Percentiles rank a stretch among this genome's conserved stretches.
Evolutionary conservation across 1,140 invertebrate species (phyloP).

Genomic region (Choristoneura fumiferana): DNA sequence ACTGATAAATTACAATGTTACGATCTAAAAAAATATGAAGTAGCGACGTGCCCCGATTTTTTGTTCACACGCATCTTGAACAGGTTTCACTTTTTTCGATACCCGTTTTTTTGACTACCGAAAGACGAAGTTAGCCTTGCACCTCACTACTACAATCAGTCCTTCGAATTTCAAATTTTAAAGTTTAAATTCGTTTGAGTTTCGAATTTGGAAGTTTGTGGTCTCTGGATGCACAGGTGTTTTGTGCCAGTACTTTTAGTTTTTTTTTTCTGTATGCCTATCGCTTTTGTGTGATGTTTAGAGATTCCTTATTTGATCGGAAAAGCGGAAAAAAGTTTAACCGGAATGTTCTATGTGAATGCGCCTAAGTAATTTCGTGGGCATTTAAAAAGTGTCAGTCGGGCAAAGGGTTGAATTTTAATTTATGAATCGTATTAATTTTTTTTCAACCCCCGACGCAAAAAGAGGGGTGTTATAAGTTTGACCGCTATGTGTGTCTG

Average conservation of each 20-base stretch:
- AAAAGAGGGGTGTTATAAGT: no score
- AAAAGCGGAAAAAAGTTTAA: neutral
- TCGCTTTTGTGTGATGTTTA: neutral
- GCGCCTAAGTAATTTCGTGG: neutral
- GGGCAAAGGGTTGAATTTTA: no score
- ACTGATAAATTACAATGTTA: slow-evolving; percentile 17
- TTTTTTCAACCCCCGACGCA: no score
- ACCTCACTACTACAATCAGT: slow-evolving; percentile 1
- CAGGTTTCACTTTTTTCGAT: slow-evolving; percentile 14
- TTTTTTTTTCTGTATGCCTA: neutral
- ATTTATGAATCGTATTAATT: no score
- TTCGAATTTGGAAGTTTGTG: neutral
- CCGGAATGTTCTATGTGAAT: slow-evolving; percentile 6
- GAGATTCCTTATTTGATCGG: neutral
- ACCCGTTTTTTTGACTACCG: neutral
- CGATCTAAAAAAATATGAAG: slow-evolving; percentile 6
- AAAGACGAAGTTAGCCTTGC: neutral
- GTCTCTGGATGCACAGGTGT: slow-evolving; percentile 8
- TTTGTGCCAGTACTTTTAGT: slow-evolving; percentile 6
- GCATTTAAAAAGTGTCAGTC: no score
- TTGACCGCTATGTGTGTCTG: no score
- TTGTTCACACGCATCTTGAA: slow-evolving; percentile 17
- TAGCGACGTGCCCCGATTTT: slow-evolving; percentile 15
- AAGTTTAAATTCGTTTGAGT: slow-evolving; percentile 3
- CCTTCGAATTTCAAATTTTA: slow-evolving; percentile 6